A percentile compares a stretch with the other conserved stretches of the same genome.
Evolutionary conservation across 92 coral and sea anemone genomes (phyloP).

Genomic region (Zoanthus sansibaricus): DNA sequence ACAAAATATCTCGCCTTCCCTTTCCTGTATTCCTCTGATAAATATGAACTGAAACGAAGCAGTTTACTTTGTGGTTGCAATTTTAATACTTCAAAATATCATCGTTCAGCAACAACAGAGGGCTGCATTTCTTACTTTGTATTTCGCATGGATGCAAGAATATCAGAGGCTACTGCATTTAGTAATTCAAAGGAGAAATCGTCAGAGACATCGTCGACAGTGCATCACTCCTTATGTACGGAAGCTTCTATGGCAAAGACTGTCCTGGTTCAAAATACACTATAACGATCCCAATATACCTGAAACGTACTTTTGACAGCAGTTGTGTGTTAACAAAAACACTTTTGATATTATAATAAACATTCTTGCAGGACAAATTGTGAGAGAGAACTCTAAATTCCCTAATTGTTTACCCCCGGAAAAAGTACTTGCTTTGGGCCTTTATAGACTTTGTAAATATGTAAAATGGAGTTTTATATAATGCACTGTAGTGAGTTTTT

Average conservation of each 20-base stretch:
- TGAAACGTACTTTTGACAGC: slow-evolving; percentile 58
- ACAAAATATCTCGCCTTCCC: background rate
- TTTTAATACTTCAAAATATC: slow-evolving; percentile 32
- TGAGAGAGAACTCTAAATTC: slow-evolving; percentile 37
- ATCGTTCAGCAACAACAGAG: slow-evolving; percentile 52
- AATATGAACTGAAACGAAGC: slow-evolving; percentile 47
- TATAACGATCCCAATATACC: slow-evolving; percentile 43
- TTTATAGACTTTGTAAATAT: no score
- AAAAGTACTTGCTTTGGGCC: slow-evolving; percentile 60
- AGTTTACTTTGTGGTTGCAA: slow-evolving; percentile 32
- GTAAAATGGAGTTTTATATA: no score
- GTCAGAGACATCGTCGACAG: slow-evolving; percentile 44
- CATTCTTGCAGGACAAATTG: slow-evolving; percentile 11
- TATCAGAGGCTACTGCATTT: slow-evolving; percentile 48
- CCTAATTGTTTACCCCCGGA: slow-evolving; percentile 49
- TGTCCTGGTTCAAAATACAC: slow-evolving; percentile 56
- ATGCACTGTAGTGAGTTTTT: no score
- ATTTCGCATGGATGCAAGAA: slow-evolving; percentile 32
- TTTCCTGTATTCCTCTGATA: slow-evolving; percentile 34
- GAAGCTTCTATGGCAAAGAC: slow-evolving; percentile 46
- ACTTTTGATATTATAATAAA: slow-evolving; percentile 33
- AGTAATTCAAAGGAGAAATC: slow-evolving; percentile 30
- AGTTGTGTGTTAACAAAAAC: slow-evolving; percentile 17
- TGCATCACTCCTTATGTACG: slow-evolving; percentile 41
- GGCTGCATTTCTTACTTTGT: slow-evolving; percentile 50